These are phyloP conservation scores for Centruroides vittatus DNA, from an alignment of 1,140 invertebrate species.

Conservation along the genomic window DNA sequence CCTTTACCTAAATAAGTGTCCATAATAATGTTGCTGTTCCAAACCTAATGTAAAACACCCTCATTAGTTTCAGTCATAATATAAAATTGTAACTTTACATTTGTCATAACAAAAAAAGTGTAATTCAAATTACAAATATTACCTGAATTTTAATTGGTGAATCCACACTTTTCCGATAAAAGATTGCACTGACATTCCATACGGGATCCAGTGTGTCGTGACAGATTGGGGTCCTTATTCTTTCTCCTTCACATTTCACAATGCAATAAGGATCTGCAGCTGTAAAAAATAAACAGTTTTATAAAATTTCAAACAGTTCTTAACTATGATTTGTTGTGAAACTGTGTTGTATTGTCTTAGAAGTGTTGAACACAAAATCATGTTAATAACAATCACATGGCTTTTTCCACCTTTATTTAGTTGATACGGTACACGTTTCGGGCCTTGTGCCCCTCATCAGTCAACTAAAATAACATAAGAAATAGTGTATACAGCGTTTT, in stretches of 20 bases:
- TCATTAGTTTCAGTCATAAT: background rate
- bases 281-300: constrained; percentile 2
- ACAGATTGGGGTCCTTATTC: constrained; percentile 28
- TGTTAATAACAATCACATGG: too few species aligned
- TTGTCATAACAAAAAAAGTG: too few species aligned
- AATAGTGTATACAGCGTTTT: too few species aligned
- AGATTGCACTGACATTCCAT: constrained; percentile 37
- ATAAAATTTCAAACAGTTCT: too few species aligned
- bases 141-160: constrained; percentile 31
- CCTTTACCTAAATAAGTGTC: constrained; percentile 32
- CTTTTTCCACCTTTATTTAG: too few species aligned
- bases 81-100: too few species aligned
- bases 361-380: too few species aligned
- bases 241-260: constrained; percentile 38
- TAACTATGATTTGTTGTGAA: too few species aligned
- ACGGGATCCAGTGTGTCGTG: constrained; percentile 35
- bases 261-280: constrained; percentile 40
- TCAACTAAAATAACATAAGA: too few species aligned
- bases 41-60: constrained; percentile 24
- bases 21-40: constrained; percentile 31
- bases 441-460: too few species aligned
- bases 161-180: constrained; percentile 34
- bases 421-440: too few species aligned
- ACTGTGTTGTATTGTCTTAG: too few species aligned
- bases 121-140: constrained; percentile 5